Percentiles rank a stretch among this genome's conserved stretches.
These are phyloP conservation scores for Liodrosophila aerea DNA, from an alignment of 2,888 invertebrate species.

Conservation along the genomic window DNA sequence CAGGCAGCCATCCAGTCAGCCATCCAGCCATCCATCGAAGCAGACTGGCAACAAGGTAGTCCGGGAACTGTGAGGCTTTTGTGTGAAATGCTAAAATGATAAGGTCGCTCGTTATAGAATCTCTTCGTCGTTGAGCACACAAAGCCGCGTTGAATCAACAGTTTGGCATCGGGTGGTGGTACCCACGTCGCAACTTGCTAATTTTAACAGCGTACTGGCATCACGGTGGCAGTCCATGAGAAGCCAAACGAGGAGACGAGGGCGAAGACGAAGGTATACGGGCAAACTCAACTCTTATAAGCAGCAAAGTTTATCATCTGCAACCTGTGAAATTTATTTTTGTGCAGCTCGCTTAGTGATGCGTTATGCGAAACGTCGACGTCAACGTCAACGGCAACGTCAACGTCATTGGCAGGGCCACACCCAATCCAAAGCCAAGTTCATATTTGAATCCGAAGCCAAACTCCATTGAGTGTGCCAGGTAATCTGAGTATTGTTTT, in stretches of 20 bases:
- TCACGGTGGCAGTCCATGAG: too few species aligned
- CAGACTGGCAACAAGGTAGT: slow-evolving; percentile 17
- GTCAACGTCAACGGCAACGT: neutral
- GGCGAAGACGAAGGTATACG: neutral
- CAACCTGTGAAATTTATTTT: slow-evolving; percentile 69
- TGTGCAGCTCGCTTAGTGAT: slow-evolving; percentile 65
- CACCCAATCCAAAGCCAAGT: neutral
- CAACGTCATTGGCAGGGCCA: slow-evolving; percentile 3
- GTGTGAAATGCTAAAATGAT: slow-evolving; percentile 58
- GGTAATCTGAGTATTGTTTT: slow-evolving; percentile 26
- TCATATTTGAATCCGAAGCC: slow-evolving; percentile 2
- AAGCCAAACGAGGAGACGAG: neutral
- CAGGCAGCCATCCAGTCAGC: slow-evolving; percentile 2
- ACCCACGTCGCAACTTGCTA: slow-evolving; percentile 59
- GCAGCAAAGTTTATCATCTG: slow-evolving; percentile 49
- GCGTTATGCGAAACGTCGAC: slow-evolving; percentile 56
- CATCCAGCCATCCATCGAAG: slow-evolving; percentile 19
- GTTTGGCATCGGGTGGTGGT: slow-evolving; percentile 55
- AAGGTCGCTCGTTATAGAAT: slow-evolving; percentile 62
- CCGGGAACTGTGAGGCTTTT: slow-evolving; percentile 47
- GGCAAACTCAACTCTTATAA: slow-evolving; percentile 27
- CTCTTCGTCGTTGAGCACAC: slow-evolving; percentile 35
- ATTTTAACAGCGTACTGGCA: slow-evolving; percentile 54
- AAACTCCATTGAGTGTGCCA: slow-evolving; percentile 6
- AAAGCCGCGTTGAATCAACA: slow-evolving; percentile 64